Conservation (phyloP, 2,797 vertebrate species). For the Molossus molossus region DNA sequence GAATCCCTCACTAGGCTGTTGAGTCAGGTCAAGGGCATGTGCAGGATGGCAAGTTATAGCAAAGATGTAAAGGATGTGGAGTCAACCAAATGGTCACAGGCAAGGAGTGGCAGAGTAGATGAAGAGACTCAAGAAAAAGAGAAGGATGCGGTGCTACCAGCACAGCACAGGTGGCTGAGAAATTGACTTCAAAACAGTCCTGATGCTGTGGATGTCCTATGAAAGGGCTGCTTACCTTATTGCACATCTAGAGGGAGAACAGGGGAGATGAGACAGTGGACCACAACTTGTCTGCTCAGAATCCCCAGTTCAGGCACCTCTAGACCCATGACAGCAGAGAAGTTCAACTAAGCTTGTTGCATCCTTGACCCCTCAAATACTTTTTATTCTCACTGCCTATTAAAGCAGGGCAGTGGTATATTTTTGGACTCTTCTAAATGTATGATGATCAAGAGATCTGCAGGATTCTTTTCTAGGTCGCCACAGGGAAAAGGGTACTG, state of each 20-base stretch:
- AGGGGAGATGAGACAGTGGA: not conserved
- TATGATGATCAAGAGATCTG: not conserved
- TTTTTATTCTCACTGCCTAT: not conserved
- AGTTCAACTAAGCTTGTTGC: not conserved
- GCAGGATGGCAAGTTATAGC: not conserved
- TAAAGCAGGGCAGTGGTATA: not conserved
- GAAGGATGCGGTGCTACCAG: fast-evolving
- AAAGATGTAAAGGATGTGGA: not conserved
- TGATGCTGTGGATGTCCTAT: not conserved
- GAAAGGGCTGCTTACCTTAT: not conserved
- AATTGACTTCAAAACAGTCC: not conserved
- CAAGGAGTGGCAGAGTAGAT: not conserved
- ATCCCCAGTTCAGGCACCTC: not conserved
- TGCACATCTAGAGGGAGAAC: not conserved
- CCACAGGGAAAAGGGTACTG: not conserved
- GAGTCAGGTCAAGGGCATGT: not conserved
- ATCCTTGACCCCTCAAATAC: not conserved
- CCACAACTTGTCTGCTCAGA: not conserved
- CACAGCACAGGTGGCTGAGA: not conserved
- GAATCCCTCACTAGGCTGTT: not conserved
- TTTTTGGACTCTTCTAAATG: slow-evolving; percentile 18
- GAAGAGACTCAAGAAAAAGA: not conserved
- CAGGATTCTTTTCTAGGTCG: not conserved
- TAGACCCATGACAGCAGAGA: not conserved
- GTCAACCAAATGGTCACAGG: not conserved